Conservation (phyloP, 2,797 vertebrate genomes). For the Borostomias antarcticus region DNA sequence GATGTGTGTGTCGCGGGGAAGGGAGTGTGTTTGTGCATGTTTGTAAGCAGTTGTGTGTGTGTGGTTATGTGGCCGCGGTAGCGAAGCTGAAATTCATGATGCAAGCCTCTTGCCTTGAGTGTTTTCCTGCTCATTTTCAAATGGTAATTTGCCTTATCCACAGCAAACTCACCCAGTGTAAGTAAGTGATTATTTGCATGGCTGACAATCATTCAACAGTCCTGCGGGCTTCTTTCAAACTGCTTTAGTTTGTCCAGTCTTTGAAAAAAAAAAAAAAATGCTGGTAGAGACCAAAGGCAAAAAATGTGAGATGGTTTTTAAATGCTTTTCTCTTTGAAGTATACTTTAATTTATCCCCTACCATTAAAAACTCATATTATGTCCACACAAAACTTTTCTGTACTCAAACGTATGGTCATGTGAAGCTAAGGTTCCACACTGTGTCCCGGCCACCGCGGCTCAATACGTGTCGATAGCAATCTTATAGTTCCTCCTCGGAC, state of each 20-base stretch:
- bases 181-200: constrained; percentile 99
- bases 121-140: constrained; percentile 96
- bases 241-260: constrained; percentile 90
- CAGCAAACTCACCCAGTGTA: constrained; percentile 92
- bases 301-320: constrained; percentile 15
- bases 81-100: constrained; percentile 85
- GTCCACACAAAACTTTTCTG: background rate
- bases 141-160: constrained; percentile 97
- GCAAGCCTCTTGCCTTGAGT: constrained; percentile 90
- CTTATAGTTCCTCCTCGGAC: constrained; percentile 42
- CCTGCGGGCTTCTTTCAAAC: constrained; percentile 89
- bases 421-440: background rate
- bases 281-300: constrained; percentile 14
- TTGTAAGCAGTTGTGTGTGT: constrained; percentile 18
- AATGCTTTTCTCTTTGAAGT: constrained; percentile 69
- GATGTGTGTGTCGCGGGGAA: constrained; percentile 4
- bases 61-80: constrained; percentile 69
- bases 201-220: constrained; percentile 92
- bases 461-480: constrained; percentile 70
- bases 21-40: constrained; percentile 16
- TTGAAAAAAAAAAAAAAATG: constrained; percentile 76
- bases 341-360: constrained; percentile 77
- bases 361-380: constrained; percentile 60
- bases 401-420: background rate
- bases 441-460: constrained; percentile 26